phyloP scores from a whole-genome alignment of 2,797 vertebrate species.

The Glyptemys insculpta region DNA sequence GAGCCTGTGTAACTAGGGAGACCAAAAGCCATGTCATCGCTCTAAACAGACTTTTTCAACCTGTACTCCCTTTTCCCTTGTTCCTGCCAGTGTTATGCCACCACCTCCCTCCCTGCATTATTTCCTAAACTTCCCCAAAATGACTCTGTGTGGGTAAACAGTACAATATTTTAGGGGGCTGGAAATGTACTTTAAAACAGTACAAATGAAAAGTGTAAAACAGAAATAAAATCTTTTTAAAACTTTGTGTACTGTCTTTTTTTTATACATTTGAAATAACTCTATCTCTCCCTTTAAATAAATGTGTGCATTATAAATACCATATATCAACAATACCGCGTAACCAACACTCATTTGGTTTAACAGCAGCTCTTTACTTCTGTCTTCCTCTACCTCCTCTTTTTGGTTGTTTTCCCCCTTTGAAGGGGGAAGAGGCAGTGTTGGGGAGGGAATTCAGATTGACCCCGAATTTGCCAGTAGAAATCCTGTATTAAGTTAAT shows the following conservation, averaged over 20 bases:
- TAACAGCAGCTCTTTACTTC: background rate
- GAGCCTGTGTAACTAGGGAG: background rate
- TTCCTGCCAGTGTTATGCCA: background rate
- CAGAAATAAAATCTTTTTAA: background rate
- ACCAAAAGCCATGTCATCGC: too few species aligned
- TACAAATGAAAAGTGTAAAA: background rate
- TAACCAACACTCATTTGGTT: background rate
- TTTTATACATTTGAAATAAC: background rate
- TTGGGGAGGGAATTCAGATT: background rate
- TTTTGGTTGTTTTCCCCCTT: background rate
- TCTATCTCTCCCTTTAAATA: background rate
- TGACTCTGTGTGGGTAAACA: background rate
- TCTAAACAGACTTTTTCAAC: background rate
- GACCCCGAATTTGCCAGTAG: background rate
- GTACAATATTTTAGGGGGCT: background rate
- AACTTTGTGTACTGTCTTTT: background rate
- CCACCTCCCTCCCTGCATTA: background rate
- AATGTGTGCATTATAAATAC: background rate
- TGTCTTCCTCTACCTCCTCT: background rate
- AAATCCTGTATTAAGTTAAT: background rate
- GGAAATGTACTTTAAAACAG: background rate
- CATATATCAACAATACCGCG: background rate
- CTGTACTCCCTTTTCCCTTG: background rate
- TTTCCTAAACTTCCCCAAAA: background rate
- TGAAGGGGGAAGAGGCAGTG: accelerated